Evolutionary conservation across 2,888 invertebrate species (phyloP).

Genomic region (Archips crataeganus): DNA sequence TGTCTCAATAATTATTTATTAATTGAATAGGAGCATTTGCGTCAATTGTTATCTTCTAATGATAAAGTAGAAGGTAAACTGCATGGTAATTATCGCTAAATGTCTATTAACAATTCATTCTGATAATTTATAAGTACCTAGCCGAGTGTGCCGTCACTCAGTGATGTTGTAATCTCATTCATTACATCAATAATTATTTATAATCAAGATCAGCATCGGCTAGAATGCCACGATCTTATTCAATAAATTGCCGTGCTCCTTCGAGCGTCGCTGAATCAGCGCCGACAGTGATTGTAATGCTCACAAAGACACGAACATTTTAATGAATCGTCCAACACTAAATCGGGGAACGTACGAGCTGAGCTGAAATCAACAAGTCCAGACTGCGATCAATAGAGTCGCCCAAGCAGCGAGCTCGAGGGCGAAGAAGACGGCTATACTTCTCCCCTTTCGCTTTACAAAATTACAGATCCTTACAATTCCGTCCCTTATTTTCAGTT

Average conservation of each 20-base stretch:
- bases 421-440: slow-evolving; percentile 61
- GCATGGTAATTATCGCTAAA: slow-evolving; percentile 14
- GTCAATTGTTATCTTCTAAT: slow-evolving; percentile 60
- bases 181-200: slow-evolving; percentile 4
- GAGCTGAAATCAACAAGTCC: slow-evolving; percentile 81
- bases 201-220: background rate
- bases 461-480: slow-evolving; percentile 45
- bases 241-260: slow-evolving; percentile 10
- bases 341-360: slow-evolving; percentile 65
- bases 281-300: slow-evolving; percentile 31
- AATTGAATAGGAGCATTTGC: slow-evolving; percentile 49
- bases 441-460: slow-evolving; percentile 54
- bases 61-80: slow-evolving; percentile 47
- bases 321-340: slow-evolving; percentile 40
- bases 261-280: slow-evolving; percentile 13
- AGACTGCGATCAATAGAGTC: slow-evolving; percentile 82
- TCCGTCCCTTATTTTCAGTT: slow-evolving; percentile 40
- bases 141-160: background rate
- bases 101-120: background rate
- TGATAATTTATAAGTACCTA: background rate
- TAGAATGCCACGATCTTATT: slow-evolving; percentile 5
- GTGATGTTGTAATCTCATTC: background rate
- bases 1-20: background rate
- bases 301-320: slow-evolving; percentile 27
- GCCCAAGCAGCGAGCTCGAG: slow-evolving; percentile 63